These are phyloP conservation scores for Eurystomus glaucurus DNA, from an alignment of 2,797 vertebrate species.

Conservation along the genomic window DNA sequence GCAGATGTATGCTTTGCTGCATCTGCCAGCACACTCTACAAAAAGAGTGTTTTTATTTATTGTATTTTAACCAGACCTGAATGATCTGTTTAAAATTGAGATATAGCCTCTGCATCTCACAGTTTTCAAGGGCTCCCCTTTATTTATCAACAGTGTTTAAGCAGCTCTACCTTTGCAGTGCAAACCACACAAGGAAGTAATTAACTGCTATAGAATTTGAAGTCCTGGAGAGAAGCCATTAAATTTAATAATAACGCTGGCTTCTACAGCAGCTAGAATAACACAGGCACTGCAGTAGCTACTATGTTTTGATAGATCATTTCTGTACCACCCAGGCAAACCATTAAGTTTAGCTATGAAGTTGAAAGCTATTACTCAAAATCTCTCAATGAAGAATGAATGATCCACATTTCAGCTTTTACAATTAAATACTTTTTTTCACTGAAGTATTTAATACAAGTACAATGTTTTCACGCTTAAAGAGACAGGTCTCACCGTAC, in stretches of 20 bases:
- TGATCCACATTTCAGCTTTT: background rate
- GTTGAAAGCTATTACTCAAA: background rate
- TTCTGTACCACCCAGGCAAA: background rate
- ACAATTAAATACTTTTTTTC: background rate
- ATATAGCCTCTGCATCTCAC: background rate
- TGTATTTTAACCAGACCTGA: background rate
- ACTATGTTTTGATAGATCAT: background rate
- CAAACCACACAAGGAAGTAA: slow-evolving; percentile 11
- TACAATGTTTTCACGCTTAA: background rate
- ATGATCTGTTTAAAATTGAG: background rate
- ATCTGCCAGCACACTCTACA: rapidly evolving
- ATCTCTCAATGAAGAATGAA: background rate
- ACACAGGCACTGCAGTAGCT: background rate
- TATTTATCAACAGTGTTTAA: background rate
- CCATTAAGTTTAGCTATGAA: background rate
- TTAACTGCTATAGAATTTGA: background rate
- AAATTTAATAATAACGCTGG: background rate
- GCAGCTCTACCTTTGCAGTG: background rate
- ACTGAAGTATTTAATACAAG: background rate
- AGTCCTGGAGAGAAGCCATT: slow-evolving; percentile 20
- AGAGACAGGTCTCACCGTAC: background rate
- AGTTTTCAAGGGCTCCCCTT: background rate
- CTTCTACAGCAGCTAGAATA: background rate
- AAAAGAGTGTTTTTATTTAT: background rate
- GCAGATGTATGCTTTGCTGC: background rate